Evolutionary conservation across 2,888 invertebrate species (phyloP).

Genomic region (Himalopsyche tibetana): DNA sequence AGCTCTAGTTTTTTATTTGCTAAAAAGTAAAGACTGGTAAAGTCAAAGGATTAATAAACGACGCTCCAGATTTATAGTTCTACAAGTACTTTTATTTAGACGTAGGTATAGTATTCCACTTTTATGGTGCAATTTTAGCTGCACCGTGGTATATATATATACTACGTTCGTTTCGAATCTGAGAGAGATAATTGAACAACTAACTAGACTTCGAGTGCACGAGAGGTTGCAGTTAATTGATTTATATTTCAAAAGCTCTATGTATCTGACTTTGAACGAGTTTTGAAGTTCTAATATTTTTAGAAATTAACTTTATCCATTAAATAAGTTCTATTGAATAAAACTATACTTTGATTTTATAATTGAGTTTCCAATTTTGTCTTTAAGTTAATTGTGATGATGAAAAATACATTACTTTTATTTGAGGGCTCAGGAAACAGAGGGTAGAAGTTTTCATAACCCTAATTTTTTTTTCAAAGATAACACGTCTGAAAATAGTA

Average conservation of each 20-base stretch:
- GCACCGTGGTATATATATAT: background rate
- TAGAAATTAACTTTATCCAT: background rate
- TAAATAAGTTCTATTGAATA: background rate
- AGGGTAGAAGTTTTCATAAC: too few relatives aligned
- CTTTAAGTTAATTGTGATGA: too few relatives aligned
- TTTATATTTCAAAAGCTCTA: slow-evolving; percentile 9
- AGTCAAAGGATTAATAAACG: slow-evolving; percentile 60
- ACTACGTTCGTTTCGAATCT: background rate
- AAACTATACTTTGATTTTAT: too few relatives aligned
- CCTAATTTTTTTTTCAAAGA: too few relatives aligned
- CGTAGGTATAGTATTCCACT: slow-evolving; percentile 28
- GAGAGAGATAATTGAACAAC: slow-evolving; percentile 38
- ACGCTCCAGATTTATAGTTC: slow-evolving; percentile 48
- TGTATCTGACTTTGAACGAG: background rate
- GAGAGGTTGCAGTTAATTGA: slow-evolving; percentile 23
- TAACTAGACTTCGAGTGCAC: slow-evolving; percentile 29
- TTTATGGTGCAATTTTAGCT: slow-evolving; percentile 50
- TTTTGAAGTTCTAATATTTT: background rate
- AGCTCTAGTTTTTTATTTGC: background rate
- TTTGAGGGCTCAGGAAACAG: too few relatives aligned
- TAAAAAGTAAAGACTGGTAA: slow-evolving; percentile 24
- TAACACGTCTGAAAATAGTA: too few relatives aligned
- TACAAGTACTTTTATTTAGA: slow-evolving; percentile 35
- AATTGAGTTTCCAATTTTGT: too few relatives aligned
- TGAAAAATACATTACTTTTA: too few relatives aligned